Evolutionary conservation across 2,888 invertebrate species (phyloP).

Genomic region (Eulithis prunata): DNA sequence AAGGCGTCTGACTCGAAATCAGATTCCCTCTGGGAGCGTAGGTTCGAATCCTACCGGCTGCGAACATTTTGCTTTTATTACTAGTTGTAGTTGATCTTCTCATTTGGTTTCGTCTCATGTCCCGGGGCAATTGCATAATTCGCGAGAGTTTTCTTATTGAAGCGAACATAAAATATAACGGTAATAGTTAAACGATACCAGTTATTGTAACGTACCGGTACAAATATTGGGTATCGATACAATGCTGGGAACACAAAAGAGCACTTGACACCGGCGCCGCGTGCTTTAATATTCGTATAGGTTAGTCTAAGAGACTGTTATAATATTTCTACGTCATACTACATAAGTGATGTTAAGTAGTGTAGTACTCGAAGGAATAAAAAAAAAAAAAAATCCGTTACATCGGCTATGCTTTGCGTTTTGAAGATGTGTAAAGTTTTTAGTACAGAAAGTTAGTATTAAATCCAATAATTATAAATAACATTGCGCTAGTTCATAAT

Average conservation of each 20-base stretch:
- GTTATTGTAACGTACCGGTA: slow-evolving; percentile 52
- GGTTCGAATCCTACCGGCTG: slow-evolving; percentile 95
- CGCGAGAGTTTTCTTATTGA: slow-evolving; percentile 48
- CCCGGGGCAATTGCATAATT: slow-evolving; percentile 40
- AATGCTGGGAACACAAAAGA: slow-evolving; percentile 26
- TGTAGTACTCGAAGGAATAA: too few relatives aligned
- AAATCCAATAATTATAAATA: too few relatives aligned
- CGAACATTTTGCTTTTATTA: slow-evolving; percentile 60
- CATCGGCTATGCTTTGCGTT: too few relatives aligned
- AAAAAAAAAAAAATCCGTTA: too few relatives aligned
- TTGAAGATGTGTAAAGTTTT: too few relatives aligned
- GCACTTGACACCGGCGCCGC: slow-evolving; percentile 31
- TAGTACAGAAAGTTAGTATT: too few relatives aligned
- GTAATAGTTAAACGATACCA: slow-evolving; percentile 54
- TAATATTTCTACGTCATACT: not conserved
- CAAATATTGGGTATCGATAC: slow-evolving; percentile 42
- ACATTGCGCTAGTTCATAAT: too few relatives aligned
- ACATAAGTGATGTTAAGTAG: not conserved
- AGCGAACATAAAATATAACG: slow-evolving; percentile 55
- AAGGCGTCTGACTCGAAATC: slow-evolving; percentile 95
- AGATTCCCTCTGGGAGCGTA: slow-evolving; percentile 95
- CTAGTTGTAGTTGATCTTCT: slow-evolving; percentile 10
- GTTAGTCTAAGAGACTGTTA: slow-evolving; percentile 10
- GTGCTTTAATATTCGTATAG: slow-evolving; percentile 23
- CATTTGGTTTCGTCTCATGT: slow-evolving; percentile 42